These are phyloP conservation scores for Pseudorhombus dupliciocellatus DNA, from an alignment of 2,113 vertebrate genomes.

Conservation along the genomic window DNA sequence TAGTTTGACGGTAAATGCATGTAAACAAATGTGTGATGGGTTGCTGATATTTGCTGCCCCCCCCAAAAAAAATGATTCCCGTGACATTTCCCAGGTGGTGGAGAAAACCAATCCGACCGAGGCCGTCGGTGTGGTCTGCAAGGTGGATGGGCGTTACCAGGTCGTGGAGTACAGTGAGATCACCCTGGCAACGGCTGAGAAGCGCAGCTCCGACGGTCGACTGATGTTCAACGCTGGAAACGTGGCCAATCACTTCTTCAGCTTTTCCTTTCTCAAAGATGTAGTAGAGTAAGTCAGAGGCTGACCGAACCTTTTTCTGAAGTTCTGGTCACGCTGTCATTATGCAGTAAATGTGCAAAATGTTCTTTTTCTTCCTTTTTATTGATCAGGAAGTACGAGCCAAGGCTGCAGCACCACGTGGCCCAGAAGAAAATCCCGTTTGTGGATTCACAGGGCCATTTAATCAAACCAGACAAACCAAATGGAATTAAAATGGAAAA, in stretches of 20 bases:
- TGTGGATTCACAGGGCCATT: slow-evolving; percentile 85
- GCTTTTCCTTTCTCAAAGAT: slow-evolving; percentile 88
- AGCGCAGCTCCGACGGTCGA: slow-evolving; percentile 86
- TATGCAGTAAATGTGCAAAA: background rate
- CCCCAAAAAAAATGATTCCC: background rate
- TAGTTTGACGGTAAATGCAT: background rate
- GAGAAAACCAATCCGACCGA: slow-evolving; percentile 97
- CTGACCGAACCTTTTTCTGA: background rate
- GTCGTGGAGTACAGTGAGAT: slow-evolving; percentile 99
- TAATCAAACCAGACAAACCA: slow-evolving; percentile 91
- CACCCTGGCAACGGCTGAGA: slow-evolving; percentile 90
- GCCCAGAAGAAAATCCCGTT: slow-evolving; percentile 96
- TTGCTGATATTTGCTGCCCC: too few species aligned
- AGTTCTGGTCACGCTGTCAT: background rate
- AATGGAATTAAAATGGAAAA: slow-evolving; percentile 99
- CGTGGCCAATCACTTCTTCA: slow-evolving; percentile 96
- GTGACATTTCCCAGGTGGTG: slow-evolving; percentile 85
- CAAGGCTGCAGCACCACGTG: slow-evolving; percentile 92
- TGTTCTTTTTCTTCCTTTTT: slow-evolving; percentile 1
- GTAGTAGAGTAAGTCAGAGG: slow-evolving; percentile 86
- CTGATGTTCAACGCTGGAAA: slow-evolving; percentile 93
- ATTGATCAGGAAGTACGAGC: slow-evolving; percentile 86
- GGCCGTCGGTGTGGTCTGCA: slow-evolving; percentile 94
- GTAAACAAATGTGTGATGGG: too few species aligned
- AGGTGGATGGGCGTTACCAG: slow-evolving; percentile 90